These are phyloP conservation scores for Girardinichthys multiradiatus DNA, from an alignment of 2,113 vertebrate genomes.

Conservation along the genomic window DNA sequence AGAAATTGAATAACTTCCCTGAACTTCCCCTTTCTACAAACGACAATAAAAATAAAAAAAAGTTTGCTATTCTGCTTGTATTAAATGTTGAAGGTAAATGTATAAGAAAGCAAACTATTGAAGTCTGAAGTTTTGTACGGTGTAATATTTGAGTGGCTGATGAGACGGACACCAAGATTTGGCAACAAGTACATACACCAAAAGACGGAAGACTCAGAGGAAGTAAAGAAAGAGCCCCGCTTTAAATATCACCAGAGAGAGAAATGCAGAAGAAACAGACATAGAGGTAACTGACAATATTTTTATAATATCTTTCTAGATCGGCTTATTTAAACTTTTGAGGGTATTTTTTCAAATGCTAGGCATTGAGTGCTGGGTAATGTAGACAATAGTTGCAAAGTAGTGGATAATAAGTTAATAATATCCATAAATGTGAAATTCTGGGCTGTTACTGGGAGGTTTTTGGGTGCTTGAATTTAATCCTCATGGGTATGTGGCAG, in stretches of 20 bases:
- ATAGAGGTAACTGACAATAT: not conserved
- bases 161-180: not conserved
- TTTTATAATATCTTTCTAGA: not conserved
- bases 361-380: not conserved
- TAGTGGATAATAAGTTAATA: not conserved
- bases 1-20: not conserved
- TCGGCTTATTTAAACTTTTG: not conserved
- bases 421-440: not conserved
- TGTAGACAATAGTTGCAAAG: not conserved
- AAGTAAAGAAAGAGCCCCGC: not conserved
- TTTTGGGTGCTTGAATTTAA: not conserved
- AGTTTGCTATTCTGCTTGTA: not conserved
- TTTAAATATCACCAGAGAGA: not conserved
- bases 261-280: not conserved
- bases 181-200: not conserved
- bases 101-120: not conserved
- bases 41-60: not conserved
- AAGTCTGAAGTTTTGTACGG: not conserved
- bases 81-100: not conserved
- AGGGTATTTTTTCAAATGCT: not conserved
- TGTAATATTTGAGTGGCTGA: not conserved
- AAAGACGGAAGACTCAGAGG: constrained; percentile 3
- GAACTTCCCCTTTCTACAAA: constrained; percentile 9
- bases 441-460: too few species aligned
- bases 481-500: not conserved